Evolutionary conservation across 1,140 invertebrate genomes (phyloP).

Genomic region (Psilanteris sp.): DNA sequence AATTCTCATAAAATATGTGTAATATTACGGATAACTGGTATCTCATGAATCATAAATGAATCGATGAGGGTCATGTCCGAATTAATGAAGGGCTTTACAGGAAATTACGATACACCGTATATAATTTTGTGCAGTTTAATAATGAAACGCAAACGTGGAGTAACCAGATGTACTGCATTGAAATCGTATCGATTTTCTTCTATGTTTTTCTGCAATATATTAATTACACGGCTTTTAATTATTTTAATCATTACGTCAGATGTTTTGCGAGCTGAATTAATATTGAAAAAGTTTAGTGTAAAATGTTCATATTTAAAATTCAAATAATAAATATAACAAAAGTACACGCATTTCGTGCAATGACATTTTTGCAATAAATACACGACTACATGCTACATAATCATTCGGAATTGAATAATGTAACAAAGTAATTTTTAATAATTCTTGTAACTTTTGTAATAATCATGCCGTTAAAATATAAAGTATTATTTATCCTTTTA

Average conservation of each 20-base stretch:
- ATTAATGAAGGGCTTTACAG: slow-evolving; percentile 16
- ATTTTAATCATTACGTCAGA: slow-evolving; percentile 16
- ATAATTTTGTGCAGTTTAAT: slow-evolving; percentile 21
- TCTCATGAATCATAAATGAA: slow-evolving; percentile 36
- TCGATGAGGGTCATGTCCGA: slow-evolving; percentile 3
- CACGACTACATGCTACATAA: no score
- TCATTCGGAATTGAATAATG: no score
- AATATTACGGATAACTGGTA: slow-evolving; percentile 12
- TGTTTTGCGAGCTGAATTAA: slow-evolving; percentile 18
- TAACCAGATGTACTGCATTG: no score
- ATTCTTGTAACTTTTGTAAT: no score
- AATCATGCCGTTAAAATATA: no score
- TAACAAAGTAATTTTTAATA: no score
- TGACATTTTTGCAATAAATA: no score
- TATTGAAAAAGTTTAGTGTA: slow-evolving; percentile 33
- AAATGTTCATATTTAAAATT: no score
- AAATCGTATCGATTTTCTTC: slow-evolving; percentile 10
- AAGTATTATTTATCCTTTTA: no score
- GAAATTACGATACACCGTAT: slow-evolving; percentile 30
- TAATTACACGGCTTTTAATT: not conserved
- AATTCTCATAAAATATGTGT: slow-evolving; percentile 7
- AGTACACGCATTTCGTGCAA: no score
- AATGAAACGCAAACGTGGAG: not conserved
- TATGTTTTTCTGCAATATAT: not conserved
- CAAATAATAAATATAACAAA: no score